These are phyloP conservation scores for Dendrophyllia cribrosa DNA, from an alignment of 64 coral and sea anemone species.

Conservation along the genomic window DNA sequence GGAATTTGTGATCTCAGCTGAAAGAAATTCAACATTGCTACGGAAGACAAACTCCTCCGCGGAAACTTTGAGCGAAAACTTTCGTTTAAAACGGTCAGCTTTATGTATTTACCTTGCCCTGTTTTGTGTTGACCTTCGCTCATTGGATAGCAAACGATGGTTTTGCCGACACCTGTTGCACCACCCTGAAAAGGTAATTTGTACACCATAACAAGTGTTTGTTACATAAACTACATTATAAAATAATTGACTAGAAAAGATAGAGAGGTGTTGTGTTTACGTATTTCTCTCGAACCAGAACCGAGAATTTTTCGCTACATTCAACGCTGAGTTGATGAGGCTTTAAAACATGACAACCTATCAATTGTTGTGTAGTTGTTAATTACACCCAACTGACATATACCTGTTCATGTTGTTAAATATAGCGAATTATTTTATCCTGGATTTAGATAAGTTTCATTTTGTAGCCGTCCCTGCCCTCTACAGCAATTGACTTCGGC, in stretches of 20 bases:
- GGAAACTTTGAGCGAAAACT: background rate
- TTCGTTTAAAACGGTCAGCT: background rate
- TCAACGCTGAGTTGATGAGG: no score
- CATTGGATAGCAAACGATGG: conserved; percentile 24
- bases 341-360: no score
- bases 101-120: background rate
- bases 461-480: background rate
- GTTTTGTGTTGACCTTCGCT: background rate
- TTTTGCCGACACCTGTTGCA: conserved; percentile 12
- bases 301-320: no score
- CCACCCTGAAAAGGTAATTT: conserved; percentile 27
- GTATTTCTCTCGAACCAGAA: background rate
- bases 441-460: conserved; percentile 53
- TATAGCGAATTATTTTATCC: conserved; percentile 46
- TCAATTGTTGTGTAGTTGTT: background rate
- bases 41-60: background rate
- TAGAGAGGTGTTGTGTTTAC: background rate
- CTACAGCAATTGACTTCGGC: background rate
- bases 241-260: background rate
- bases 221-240: background rate
- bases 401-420: conserved; percentile 40
- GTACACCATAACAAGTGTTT: conserved; percentile 10
- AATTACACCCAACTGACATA: conserved; percentile 23
- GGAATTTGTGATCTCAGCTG: conserved; percentile 31
- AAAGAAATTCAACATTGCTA: conserved; percentile 21